These are phyloP conservation scores for Priocnemis perturbator DNA, from an alignment of 2,888 invertebrate genomes.

Conservation along the genomic window DNA sequence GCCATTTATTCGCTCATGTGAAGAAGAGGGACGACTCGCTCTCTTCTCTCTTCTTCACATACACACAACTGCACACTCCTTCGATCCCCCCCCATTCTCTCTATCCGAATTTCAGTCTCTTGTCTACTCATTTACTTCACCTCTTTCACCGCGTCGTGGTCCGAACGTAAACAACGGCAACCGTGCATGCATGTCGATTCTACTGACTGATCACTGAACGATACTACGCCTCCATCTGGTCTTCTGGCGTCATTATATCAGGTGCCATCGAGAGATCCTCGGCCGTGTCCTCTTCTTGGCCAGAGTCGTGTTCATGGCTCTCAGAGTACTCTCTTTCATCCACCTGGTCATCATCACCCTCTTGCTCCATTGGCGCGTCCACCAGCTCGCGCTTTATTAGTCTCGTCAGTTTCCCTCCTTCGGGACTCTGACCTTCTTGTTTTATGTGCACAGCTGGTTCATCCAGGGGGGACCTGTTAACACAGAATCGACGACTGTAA, in stretches of 20 bases:
- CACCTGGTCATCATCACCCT: constrained; percentile 64
- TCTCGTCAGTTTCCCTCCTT: constrained; percentile 73
- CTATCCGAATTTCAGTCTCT: background rate
- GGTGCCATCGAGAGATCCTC: constrained; percentile 74
- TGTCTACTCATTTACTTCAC: constrained; percentile 1
- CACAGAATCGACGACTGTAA: background rate
- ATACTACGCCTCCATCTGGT: constrained; percentile 74
- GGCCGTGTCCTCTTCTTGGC: constrained; percentile 71
- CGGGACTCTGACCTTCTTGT: constrained; percentile 71
- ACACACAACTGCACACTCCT: background rate
- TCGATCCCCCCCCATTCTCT: background rate
- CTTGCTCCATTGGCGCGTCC: constrained; percentile 68
- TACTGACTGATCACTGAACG: constrained; percentile 38
- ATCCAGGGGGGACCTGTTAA: constrained; percentile 72
- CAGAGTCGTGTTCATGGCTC: constrained; percentile 70
- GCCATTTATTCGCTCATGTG: no score
- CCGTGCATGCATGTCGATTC: constrained; percentile 33
- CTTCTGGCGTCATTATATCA: constrained; percentile 71
- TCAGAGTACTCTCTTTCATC: constrained; percentile 71
- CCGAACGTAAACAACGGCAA: constrained; percentile 2
- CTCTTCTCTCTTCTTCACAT: background rate
- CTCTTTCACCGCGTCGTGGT: constrained; percentile 17
- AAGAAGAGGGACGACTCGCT: constrained; percentile 6
- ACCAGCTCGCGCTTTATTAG: constrained; percentile 73
- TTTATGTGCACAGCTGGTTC: constrained; percentile 72